phyloP scores from a whole-genome alignment of 2,888 invertebrate species.

The Synanthedon andrenaeformis region DNA sequence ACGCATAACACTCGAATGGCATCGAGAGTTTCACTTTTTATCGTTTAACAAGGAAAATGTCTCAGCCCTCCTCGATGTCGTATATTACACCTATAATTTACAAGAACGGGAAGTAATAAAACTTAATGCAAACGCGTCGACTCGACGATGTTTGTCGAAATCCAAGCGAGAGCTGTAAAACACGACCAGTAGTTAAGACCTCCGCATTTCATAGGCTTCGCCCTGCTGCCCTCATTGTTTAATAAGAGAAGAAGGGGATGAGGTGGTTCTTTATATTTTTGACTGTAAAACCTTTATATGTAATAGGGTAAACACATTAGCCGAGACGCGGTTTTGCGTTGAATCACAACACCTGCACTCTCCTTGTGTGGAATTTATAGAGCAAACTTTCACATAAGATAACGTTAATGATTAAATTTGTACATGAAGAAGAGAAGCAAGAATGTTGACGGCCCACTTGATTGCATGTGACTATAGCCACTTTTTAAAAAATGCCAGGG shows the following conservation, averaged over 20 bases:
- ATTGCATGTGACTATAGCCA: too few relatives aligned
- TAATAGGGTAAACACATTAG: constrained; percentile 63
- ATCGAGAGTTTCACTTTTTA: constrained; percentile 29
- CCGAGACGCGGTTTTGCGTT: constrained; percentile 33
- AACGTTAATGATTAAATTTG: too few relatives aligned
- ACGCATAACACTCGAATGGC: constrained; percentile 23
- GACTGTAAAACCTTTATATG: constrained; percentile 37
- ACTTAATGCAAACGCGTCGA: constrained; percentile 57
- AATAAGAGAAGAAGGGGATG: constrained; percentile 10
- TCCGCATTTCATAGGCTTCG: constrained; percentile 7
- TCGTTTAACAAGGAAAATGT: constrained; percentile 39
- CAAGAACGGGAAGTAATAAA: constrained; percentile 60
- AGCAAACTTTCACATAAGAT: background rate
- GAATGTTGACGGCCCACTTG: too few relatives aligned
- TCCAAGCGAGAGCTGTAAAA: constrained; percentile 35
- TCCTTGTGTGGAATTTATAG: constrained; percentile 33
- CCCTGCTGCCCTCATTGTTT: constrained; percentile 16
- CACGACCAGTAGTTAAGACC: constrained; percentile 31
- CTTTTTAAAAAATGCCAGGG: too few relatives aligned
- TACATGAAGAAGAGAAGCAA: too few relatives aligned
- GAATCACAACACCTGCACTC: constrained; percentile 50
- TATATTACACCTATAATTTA: constrained; percentile 58
- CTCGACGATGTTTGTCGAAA: constrained; percentile 54
- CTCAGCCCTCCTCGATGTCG: constrained; percentile 21
- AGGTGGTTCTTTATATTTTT: constrained; percentile 21